Evolutionary conservation across 1,140 invertebrate species (phyloP).

Genomic region (Pseudomyrmex dendroicus): DNA sequence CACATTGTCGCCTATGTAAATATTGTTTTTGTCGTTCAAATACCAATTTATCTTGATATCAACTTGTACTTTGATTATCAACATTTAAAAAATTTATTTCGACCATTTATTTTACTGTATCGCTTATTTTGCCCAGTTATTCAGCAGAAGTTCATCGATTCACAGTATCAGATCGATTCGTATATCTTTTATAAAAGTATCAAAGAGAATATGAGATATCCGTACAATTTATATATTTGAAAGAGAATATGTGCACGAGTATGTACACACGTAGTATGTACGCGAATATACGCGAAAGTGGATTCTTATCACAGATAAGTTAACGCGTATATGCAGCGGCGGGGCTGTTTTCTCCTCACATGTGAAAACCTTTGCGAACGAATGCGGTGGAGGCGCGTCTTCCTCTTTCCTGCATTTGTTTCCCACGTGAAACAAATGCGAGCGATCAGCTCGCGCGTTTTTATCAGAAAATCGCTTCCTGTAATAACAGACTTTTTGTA

Average conservation of each 20-base stretch:
- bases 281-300: not conserved
- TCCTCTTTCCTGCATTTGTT: not conserved
- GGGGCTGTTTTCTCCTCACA: not conserved
- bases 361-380: not conserved
- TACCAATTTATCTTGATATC: no score
- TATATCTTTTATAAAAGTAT: not conserved
- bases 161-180: no score
- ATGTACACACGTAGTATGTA: not conserved
- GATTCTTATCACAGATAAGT: constrained; percentile 25
- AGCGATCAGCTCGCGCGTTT: constrained; percentile 29
- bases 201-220: no score
- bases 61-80: no score
- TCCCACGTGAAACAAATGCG: constrained; percentile 12
- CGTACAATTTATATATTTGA: not conserved
- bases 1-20: no score
- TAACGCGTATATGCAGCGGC: not conserved
- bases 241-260: no score
- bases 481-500: constrained; percentile 33
- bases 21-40: no score
- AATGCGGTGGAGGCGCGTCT: not conserved
- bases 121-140: no score
- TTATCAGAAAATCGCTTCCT: constrained; percentile 23
- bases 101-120: no score
- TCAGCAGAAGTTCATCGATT: no score
- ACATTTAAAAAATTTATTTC: no score